Conservation (phyloP, 1,140 invertebrate genomes). For the Bombus breviceps region DNA sequence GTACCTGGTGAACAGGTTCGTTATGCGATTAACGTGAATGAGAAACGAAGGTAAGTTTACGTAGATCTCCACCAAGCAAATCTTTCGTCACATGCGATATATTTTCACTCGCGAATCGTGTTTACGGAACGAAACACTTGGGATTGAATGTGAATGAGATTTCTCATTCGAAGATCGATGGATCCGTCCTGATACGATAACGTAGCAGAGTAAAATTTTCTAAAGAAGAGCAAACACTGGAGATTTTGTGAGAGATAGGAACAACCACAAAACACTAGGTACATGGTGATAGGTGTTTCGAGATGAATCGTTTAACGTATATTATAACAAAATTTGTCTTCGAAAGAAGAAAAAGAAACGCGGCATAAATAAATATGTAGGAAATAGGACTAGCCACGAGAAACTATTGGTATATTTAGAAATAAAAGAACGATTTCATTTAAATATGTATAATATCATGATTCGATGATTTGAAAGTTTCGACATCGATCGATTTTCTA, state of each 20-base stretch:
- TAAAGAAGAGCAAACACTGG: too few species aligned
- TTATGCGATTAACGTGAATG: background rate
- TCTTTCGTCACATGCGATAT: background rate
- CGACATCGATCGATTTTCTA: too few species aligned
- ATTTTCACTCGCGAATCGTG: background rate
- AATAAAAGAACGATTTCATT: background rate
- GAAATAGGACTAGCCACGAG: background rate
- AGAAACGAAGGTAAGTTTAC: background rate
- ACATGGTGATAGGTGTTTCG: background rate
- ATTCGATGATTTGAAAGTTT: background rate
- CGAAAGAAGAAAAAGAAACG: background rate
- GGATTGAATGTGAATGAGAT: background rate
- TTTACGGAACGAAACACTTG: background rate
- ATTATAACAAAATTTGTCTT: background rate
- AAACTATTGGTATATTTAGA: background rate
- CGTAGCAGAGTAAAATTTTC: too few species aligned
- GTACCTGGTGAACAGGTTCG: slow-evolving; percentile 29
- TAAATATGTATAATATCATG: background rate
- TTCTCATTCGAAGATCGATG: background rate
- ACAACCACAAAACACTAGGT: too few species aligned
- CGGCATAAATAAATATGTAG: background rate
- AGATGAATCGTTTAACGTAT: background rate
- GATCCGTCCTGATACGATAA: background rate
- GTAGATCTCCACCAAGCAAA: background rate
- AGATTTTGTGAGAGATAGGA: too few species aligned